Percentiles rank a stretch among this genome's conserved stretches.
Conservation (phyloP, 2,797 vertebrate species). For the Telmatherina bonti region DNA sequence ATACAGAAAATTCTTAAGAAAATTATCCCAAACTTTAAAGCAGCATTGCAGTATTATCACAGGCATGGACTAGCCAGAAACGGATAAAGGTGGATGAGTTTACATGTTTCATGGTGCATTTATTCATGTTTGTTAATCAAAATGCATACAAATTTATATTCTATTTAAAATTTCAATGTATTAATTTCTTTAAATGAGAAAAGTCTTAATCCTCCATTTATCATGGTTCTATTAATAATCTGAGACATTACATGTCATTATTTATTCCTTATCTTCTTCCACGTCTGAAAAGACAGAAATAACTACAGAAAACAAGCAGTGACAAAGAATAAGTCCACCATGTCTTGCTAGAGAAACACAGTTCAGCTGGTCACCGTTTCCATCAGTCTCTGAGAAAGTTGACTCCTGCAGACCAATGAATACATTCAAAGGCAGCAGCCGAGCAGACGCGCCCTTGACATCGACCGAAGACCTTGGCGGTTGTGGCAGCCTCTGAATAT, state of each 20-base stretch:
- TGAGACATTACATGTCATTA: background rate
- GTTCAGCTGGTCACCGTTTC: slow-evolving; percentile 34
- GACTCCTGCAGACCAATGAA: slow-evolving; percentile 36
- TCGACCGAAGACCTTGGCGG: slow-evolving; percentile 31
- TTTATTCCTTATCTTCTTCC: background rate
- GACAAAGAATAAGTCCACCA: slow-evolving; percentile 17
- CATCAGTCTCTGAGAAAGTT: slow-evolving; percentile 19
- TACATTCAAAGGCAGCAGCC: slow-evolving; percentile 30
- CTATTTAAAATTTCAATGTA: background rate
- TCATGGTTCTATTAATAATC: background rate
- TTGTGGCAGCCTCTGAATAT: slow-evolving; percentile 60
- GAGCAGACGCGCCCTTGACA: slow-evolving; percentile 61
- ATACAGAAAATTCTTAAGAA: no score
- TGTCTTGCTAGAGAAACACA: slow-evolving; percentile 22
- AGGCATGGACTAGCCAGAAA: no score
- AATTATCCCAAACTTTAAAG: no score
- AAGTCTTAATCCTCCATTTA: background rate
- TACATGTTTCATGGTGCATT: no score
- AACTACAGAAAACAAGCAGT: slow-evolving; percentile 26
- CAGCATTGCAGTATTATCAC: no score
- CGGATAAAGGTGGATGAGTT: no score
- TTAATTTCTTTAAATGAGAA: background rate
- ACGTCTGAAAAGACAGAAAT: slow-evolving; percentile 15
- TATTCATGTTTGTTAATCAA: no score
- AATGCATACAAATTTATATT: no score